Conservation (phyloP, 2,797 vertebrate species). For the Eremophila alpestris region DNA sequence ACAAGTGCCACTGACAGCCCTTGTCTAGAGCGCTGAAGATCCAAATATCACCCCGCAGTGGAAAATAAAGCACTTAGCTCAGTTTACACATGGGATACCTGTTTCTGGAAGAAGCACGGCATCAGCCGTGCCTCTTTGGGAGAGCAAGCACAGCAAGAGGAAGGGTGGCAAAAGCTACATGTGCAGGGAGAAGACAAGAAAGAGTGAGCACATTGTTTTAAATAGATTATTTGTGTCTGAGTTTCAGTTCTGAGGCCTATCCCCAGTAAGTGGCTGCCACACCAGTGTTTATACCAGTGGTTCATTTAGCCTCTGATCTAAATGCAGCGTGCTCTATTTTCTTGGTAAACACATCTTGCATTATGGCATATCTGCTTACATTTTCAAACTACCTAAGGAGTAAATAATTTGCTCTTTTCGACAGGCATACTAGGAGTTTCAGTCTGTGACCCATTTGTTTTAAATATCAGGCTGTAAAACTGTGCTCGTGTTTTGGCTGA, state of each 20-base stretch:
- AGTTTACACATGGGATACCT: background rate
- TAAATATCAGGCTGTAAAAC: slow-evolving; percentile 32
- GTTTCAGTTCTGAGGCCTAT: background rate
- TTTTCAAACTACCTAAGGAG: slow-evolving; percentile 35
- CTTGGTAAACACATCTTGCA: background rate
- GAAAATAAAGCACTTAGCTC: background rate
- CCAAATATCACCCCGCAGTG: background rate
- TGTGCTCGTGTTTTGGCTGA: slow-evolving; percentile 33
- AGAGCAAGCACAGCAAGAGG: background rate
- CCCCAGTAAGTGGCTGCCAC: background rate
- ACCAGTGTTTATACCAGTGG: background rate
- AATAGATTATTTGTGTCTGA: background rate
- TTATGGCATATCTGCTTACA: slow-evolving; percentile 11
- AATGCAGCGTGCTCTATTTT: background rate
- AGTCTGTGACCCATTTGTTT: slow-evolving; percentile 48
- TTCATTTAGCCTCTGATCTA: background rate
- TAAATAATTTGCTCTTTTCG: slow-evolving; percentile 30
- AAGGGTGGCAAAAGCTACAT: background rate
- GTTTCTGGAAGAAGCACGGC: background rate
- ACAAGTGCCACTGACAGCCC: background rate
- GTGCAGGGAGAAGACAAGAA: background rate
- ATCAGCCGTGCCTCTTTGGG: background rate
- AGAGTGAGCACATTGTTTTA: background rate
- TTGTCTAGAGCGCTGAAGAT: background rate
- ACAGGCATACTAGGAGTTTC: slow-evolving; percentile 20